Conservation (phyloP, 2,888 invertebrate species). For the Drosophila rubida region DNA sequence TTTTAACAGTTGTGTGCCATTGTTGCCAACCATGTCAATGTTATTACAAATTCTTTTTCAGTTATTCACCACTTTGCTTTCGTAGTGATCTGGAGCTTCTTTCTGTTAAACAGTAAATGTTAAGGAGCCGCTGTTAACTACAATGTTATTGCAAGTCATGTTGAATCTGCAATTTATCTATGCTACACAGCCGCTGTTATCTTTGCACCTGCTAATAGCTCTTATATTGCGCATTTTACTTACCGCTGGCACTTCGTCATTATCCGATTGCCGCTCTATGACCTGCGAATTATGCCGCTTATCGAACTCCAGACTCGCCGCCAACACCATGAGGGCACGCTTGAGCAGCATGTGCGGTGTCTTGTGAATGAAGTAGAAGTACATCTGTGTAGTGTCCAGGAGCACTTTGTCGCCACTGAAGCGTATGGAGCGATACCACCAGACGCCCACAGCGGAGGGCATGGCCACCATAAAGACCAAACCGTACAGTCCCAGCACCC, state of each 20-base stretch:
- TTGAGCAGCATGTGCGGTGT: constrained; percentile 98
- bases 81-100: background rate
- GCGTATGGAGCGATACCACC: constrained; percentile 99
- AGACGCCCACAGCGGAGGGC: constrained; percentile 95
- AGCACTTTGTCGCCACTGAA: constrained; percentile 99
- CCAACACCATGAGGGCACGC: constrained; percentile 97
- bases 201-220: background rate
- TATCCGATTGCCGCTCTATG: constrained; percentile 95
- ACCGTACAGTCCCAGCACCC: constrained; percentile 97
- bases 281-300: constrained; percentile 97
- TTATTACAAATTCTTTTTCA: too few species aligned
- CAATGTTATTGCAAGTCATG: background rate
- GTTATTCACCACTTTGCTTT: too few species aligned
- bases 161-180: background rate
- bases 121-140: background rate
- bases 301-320: constrained; percentile 98
- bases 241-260: constrained; percentile 96
- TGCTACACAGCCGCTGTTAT: background rate
- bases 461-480: constrained; percentile 99
- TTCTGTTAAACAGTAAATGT: background rate
- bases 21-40: too few species aligned
- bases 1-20: too few species aligned
- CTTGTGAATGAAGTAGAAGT: constrained; percentile 97
- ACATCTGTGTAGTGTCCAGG: constrained; percentile 98
- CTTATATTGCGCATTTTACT: constrained; percentile 63